Evolutionary conservation across 2,888 invertebrate species (phyloP), one percentile per base, ranked within the genome.

Genomic region (Yponomeuta evonymella): DNA sequence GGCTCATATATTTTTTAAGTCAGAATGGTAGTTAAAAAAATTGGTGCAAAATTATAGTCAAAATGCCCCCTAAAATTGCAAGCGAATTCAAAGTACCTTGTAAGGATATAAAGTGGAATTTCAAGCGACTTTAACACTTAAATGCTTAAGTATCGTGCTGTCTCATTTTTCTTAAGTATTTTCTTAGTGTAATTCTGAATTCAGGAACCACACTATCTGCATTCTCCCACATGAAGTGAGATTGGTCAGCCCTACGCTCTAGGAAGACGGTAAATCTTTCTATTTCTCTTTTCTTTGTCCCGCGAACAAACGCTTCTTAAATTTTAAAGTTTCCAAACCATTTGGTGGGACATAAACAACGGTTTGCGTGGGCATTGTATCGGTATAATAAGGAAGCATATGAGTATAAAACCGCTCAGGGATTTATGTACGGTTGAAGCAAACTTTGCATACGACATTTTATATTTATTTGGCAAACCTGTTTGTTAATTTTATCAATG

Each of bases 251-350:
- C 30, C 36, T 70, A 67, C 77, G 76, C 77, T 75, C 76, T 74
- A 73, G 51, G 66, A 75, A 72, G 73, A 76, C 77, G 76, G 76
- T 81, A 80, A 81, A 80, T 80, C 80, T 79, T 76, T 73, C 76
- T 75, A 76, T 79, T 79, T 75, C 68, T 51, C 68, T 67, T 78
- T 77, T 80, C 79, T 78, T 79, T 81, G 79, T 79, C 76, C 76
- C 11, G 73, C 74, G 77, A 78, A 78, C 78, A 78, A 80, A 77
- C 78, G 76, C 76, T 75, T 75, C 78, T 78, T 81, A 81, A 81
- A 79, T 79, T 80, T 78, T 75, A 78, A 77, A 79, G 78, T 77
- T 79, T 77, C 71, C 72, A 74, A 76, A 78, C 77, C 77, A 77
- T 78, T 79, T 79, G 78, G 76, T 48, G 29, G 68, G 23, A 51